Evolutionary conservation across 2,113 vertebrate species (phyloP), one percentile per base, ranked within the genome.

Genomic region (Poeciliopsis turrubarensis): DNA sequence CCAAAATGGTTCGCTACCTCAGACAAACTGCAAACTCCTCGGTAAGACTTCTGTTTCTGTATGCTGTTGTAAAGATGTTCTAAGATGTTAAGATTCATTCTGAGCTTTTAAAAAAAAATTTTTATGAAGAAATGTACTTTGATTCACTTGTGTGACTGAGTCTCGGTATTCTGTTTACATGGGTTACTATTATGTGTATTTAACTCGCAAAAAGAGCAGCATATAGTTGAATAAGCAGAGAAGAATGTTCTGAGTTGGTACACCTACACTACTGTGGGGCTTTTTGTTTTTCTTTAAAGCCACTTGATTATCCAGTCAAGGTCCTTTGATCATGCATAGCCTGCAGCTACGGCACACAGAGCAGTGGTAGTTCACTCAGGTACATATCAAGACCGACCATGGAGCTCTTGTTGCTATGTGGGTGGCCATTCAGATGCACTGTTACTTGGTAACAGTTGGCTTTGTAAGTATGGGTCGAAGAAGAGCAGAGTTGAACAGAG

Each of bases 1-100:
- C 91, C 77, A 96, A 95, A 86, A 93, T 95, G 89, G 92, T 95
- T 60, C 91, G 94, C 41, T 96, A 95, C 89, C 91, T 97, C 60
- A 82, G 87, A 15, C 92, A 95, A 63, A 94, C 95, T 0, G 87
- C 94, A 68, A 95, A 95, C 87, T 92, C 94, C 41, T 95, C 93
- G 17, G 92, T 95, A 84, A 93, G 87, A n/a, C 11, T 61, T 66
- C 44, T 70, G 11, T 47, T 15, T 9, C 65, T 64, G 15, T 32
- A 64, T 31, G 27, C 17, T 47, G 5, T 47, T 47, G 44, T 19
- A 5, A 2, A 47, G 44, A n/a, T n/a, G n/a, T n/a, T n/a, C n/a
- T n/a, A n/a, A n/a, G n/a, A n/a, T n/a, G n/a, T n/a, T n/a, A n/a
- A n/a, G n/a, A n/a, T n/a, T n/a, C n/a, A n/a, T n/a, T n/a, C n/a